phyloP scores from a whole-genome alignment of 1,140 invertebrate species.

The Cotesia vestalis region DNA sequence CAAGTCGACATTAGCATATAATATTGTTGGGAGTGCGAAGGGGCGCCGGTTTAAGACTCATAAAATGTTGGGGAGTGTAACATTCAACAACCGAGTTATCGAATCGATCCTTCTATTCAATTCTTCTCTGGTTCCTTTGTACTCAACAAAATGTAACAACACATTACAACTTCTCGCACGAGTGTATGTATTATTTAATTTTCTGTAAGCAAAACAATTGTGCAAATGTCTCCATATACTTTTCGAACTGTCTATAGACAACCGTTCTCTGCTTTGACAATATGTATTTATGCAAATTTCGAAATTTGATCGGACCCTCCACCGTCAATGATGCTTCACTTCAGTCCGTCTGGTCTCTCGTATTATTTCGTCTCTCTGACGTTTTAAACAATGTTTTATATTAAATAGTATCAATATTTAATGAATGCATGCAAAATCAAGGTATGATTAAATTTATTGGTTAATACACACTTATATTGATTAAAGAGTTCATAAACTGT shows the following conservation, averaged over 20 bases:
- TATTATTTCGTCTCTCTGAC: slow-evolving; percentile 1
- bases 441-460: no score
- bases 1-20: slow-evolving; percentile 50
- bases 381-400: slow-evolving; percentile 15
- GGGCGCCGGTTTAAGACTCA: slow-evolving; percentile 25
- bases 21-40: slow-evolving; percentile 43
- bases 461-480: no score
- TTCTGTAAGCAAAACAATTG: slow-evolving; percentile 24
- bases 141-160: neutral
- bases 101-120: slow-evolving; percentile 41
- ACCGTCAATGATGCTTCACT: neutral
- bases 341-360: slow-evolving; percentile 22
- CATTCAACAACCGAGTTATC: slow-evolving; percentile 37
- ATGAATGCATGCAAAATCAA: no score
- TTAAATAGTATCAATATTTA: neutral
- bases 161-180: slow-evolving; percentile 22
- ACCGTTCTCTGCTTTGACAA: slow-evolving; percentile 20
- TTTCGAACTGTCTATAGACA: slow-evolving; percentile 15
- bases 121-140: neutral
- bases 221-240: slow-evolving; percentile 28
- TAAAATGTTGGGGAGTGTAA: slow-evolving; percentile 33
- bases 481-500: no score
- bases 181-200: slow-evolving; percentile 35
- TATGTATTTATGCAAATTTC: slow-evolving; percentile 50
- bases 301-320: slow-evolving; percentile 43